A percentile compares a stretch with the other conserved stretches of the same genome.
Evolutionary conservation across 2,113 vertebrate species (phyloP).

Genomic region (Halcyon malimbica): DNA sequence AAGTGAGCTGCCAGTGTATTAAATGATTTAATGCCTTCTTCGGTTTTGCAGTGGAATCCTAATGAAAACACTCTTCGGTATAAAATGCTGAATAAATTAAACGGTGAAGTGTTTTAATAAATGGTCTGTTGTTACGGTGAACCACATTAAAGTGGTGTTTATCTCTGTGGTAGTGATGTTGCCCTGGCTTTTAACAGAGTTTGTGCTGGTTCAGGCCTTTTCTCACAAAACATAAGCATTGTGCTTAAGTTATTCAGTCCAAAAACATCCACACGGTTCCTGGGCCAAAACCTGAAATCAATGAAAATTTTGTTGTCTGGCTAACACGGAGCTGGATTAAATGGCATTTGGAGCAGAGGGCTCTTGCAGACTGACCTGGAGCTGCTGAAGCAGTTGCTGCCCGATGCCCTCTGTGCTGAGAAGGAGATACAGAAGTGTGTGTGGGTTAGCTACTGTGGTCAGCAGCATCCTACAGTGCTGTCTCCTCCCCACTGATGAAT

Average conservation of each 20-base stretch:
- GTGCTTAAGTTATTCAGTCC: neutral
- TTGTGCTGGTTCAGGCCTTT: slow-evolving; percentile 37
- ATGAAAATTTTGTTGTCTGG: slow-evolving; percentile 2
- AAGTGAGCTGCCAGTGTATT: slow-evolving; percentile 45
- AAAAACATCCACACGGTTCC: neutral
- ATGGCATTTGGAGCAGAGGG: neutral
- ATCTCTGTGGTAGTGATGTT: slow-evolving; percentile 24
- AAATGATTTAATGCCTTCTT: slow-evolving; percentile 64
- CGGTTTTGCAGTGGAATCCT: slow-evolving; percentile 47
- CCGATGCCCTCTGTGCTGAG: neutral
- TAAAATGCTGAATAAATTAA: slow-evolving; percentile 67
- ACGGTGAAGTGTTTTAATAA: slow-evolving; percentile 55
- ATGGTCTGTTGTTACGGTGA: slow-evolving; percentile 19
- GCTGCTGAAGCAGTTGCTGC: neutral
- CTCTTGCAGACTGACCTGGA: neutral
- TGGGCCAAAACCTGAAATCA: neutral
- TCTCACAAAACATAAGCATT: neutral
- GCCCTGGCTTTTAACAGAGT: slow-evolving; percentile 2
- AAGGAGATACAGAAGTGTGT: neutral
- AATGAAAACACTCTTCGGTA: slow-evolving; percentile 56
- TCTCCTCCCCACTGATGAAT: neutral
- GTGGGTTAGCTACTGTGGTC: fast-evolving
- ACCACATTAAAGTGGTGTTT: slow-evolving; percentile 43
- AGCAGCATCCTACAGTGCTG: neutral
- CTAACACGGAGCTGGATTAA: neutral